These are phyloP conservation scores for Tenebrosternarchus preto DNA, from an alignment of 2,113 vertebrate genomes.

Conservation along the genomic window DNA sequence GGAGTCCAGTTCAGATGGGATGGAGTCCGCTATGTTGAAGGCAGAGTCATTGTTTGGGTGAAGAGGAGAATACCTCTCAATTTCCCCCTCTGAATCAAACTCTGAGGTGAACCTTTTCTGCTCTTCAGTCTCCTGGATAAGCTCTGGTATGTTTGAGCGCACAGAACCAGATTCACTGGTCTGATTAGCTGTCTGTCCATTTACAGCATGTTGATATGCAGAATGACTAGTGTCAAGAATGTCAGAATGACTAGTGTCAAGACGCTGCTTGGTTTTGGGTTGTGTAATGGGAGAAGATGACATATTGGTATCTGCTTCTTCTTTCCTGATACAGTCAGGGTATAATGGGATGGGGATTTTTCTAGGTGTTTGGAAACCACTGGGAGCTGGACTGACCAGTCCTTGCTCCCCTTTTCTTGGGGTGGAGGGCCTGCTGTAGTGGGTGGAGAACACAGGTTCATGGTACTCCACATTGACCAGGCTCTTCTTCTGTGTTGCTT, in stretches of 20 bases:
- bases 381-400: slow-evolving; percentile 60
- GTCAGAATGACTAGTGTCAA: neutral
- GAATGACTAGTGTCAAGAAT: neutral
- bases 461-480: slow-evolving; percentile 85
- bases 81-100: slow-evolving; percentile 45
- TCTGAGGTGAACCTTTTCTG: slow-evolving; percentile 49
- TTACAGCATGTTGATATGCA: slow-evolving; percentile 20
- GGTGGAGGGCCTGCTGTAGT: slow-evolving; percentile 77
- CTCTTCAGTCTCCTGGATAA: slow-evolving; percentile 55
- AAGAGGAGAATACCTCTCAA: slow-evolving; percentile 50
- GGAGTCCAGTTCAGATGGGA: slow-evolving; percentile 71
- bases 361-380: slow-evolving; percentile 54
- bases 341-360: slow-evolving; percentile 54
- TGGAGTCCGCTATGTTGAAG: slow-evolving; percentile 68
- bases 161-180: neutral
- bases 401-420: slow-evolving; percentile 70
- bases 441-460: slow-evolving; percentile 85
- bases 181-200: neutral
- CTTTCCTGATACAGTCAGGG: slow-evolving; percentile 4
- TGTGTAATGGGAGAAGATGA: slow-evolving; percentile 37
- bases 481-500: slow-evolving; percentile 82
- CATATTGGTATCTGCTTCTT: slow-evolving; percentile 5
- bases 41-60: slow-evolving; percentile 67
- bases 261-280: slow-evolving; percentile 4
- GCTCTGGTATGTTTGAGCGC: neutral